Evolutionary conservation across 2,888 invertebrate species (phyloP).

Genomic region (Sceliomorpha sp.): DNA sequence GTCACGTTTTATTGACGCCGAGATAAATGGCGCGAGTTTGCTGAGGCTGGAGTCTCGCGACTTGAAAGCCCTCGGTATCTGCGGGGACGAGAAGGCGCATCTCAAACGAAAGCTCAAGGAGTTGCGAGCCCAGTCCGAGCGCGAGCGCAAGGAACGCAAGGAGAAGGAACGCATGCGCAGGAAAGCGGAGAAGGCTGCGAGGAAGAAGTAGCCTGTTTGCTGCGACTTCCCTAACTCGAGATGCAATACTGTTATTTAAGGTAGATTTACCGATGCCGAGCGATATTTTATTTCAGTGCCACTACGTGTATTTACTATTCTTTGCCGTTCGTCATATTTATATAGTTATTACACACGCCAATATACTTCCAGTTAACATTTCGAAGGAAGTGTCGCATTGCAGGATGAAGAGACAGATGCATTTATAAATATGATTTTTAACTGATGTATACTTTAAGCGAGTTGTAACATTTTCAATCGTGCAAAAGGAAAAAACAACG

Average conservation of each 20-base stretch:
- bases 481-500: not conserved
- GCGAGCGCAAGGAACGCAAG: conserved; percentile 91
- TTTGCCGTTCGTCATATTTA: conserved; percentile 32
- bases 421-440: too few species aligned
- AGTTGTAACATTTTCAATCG: too few species aligned
- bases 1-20: conserved; percentile 92
- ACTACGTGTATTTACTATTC: conserved; percentile 35
- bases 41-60: conserved; percentile 94
- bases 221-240: conserved; percentile 17
- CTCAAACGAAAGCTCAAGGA: conserved; percentile 93
- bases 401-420: not conserved
- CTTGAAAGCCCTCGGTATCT: conserved; percentile 92
- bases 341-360: conserved; percentile 24
- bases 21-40: conserved; percentile 93
- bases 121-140: conserved; percentile 87
- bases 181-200: conserved; percentile 91
- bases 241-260: conserved; percentile 53
- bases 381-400: not conserved
- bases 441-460: too few species aligned
- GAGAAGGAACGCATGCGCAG: conserved; percentile 91
- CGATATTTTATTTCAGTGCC: conserved; percentile 46
- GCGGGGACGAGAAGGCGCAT: conserved; percentile 89
- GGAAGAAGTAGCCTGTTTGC: conserved; percentile 78
- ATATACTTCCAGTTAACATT: conserved; percentile 1
- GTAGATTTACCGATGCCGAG: not conserved